Percentiles rank a stretch among this genome's conserved stretches.
Conservation (phyloP, 2,888 invertebrate species). For the Lithophane semibrunnea region DNA sequence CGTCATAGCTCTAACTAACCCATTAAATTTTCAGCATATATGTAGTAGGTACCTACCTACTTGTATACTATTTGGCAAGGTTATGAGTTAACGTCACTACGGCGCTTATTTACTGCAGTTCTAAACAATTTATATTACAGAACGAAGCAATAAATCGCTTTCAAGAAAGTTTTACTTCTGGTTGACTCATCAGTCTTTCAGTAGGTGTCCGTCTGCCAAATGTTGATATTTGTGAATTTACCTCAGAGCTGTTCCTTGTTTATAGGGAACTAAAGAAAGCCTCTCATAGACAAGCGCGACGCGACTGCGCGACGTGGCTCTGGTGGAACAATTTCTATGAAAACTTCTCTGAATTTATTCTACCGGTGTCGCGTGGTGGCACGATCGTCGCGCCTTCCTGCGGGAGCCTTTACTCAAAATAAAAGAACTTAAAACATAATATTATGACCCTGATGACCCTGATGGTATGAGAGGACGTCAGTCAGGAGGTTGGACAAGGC, state of each 20-base stretch:
- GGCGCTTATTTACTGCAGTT: constrained; percentile 47
- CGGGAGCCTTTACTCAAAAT: neutral
- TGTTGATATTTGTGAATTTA: neutral
- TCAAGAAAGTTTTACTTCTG: constrained; percentile 18
- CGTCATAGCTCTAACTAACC: constrained; percentile 40
- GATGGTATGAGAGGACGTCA: neutral
- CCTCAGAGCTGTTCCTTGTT: neutral
- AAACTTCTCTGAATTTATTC: no score
- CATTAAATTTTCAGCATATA: constrained; percentile 45
- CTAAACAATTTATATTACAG: constrained; percentile 48
- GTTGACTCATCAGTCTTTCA: constrained; percentile 21
- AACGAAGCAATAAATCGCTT: constrained; percentile 27
- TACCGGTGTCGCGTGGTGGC: no score
- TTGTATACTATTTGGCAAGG: constrained; percentile 54
- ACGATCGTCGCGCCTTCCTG: no score
- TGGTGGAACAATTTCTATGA: no score
- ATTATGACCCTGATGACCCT: neutral
- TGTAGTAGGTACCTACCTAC: constrained; percentile 15
- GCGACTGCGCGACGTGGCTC: no score
- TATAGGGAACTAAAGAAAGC: neutral
- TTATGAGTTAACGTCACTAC: constrained; percentile 57
- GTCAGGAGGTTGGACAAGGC: neutral
- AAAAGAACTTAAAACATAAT: neutral
- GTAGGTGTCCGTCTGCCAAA: constrained; percentile 11
- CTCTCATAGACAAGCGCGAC: no score